Base-by-base conservation (phyloP, 1,140 invertebrate genomes). In the Teleopsis dalmanni region DNA sequence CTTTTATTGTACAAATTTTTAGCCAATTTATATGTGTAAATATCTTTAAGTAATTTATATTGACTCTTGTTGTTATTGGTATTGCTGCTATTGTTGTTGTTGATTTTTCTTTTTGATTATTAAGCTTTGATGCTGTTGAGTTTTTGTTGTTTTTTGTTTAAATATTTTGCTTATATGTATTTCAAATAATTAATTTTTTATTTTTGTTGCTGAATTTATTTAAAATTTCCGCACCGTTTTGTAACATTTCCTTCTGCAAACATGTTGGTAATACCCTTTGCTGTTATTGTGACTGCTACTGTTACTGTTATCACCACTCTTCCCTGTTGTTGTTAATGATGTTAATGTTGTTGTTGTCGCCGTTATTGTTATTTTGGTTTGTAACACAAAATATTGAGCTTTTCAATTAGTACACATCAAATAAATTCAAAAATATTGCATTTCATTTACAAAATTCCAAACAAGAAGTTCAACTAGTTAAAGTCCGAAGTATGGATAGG, bases 301-400 rank as follows among this genome's bases (percentile, higher is more conserved):
- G 44, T 35, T 35, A 23, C 27, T 34, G 27, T 18, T 45, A n/a
- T 45, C 18, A 16, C n/a, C 18, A 6, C 14, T 26, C 13, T 26
- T 29, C 43, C 34, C 23, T 18, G 26, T 40, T 40, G 47, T 16
- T 54, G 52, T 62, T 51, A 21, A 11, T 47, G 22, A 13, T 26
- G 16, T 9, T 37, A 14, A 3, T 21, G 44, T 35, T 35, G 34
- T 37, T 34, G 27, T 18, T 45, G 26, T 45, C 18, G 18, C n/a
- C 18, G 7, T 27, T 26, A 21, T 26, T 29, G n/a, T n/a, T n/a
- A n/a, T n/a, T n/a, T n/a, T n/a, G n/a, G n/a, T n/a, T n/a, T n/a
- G n/a, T n/a, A n/a, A n/a, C n/a, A n/a, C n/a, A n/a, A n/a, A n/a
- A n/a, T n/a, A n/a, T n/a, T n/a, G n/a, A n/a, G n/a, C n/a, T n/a